A percentile compares a stretch with the other conserved stretches of the same genome.
phyloP scores from a whole-genome alignment of 2,888 invertebrate species.

The Caenorhabditis plicata region DNA sequence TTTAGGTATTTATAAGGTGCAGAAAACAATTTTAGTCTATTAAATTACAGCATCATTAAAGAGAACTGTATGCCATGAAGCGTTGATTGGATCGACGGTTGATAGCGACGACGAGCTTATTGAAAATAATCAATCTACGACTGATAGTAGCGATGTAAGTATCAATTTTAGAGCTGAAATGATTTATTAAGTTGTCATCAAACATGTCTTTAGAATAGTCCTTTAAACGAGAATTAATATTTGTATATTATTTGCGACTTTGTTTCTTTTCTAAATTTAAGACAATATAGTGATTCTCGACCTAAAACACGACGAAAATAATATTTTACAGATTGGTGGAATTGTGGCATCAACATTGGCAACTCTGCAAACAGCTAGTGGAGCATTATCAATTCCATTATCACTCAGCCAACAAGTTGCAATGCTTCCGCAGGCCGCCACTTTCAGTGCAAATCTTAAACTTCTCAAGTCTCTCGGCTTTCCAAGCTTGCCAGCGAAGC shows the following conservation, averaged over 20 bases:
- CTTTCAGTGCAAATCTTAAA: conserved; percentile 15
- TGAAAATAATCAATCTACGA: conserved; percentile 7
- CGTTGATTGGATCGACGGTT: conserved; percentile 24
- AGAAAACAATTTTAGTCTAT: background rate
- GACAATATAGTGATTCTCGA: too few relatives aligned
- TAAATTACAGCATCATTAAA: conserved; percentile 26
- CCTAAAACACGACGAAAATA: too few relatives aligned
- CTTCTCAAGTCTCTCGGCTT: too few relatives aligned
- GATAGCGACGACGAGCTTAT: conserved; percentile 38
- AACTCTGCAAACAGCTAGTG: conserved; percentile 12
- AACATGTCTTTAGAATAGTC: background rate
- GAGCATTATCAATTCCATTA: conserved; percentile 3
- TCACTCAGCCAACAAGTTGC: conserved; percentile 11
- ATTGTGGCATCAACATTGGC: conserved; percentile 14
- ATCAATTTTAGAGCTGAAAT: conserved; percentile 1
- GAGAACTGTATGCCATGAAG: conserved; percentile 35
- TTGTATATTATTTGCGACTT: too few relatives aligned
- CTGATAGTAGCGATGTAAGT: conserved; percentile 4
- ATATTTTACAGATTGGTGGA: too few relatives aligned
- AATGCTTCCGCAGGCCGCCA: conserved; percentile 7
- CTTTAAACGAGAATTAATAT: too few relatives aligned
- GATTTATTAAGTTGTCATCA: background rate
- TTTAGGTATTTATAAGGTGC: conserved; percentile 8
- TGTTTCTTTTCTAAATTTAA: too few relatives aligned
- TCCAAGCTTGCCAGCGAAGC: too few relatives aligned